Evolutionary conservation across 2,797 vertebrate genomes (phyloP).

Genomic region (Odontamblyopus rebecca): DNA sequence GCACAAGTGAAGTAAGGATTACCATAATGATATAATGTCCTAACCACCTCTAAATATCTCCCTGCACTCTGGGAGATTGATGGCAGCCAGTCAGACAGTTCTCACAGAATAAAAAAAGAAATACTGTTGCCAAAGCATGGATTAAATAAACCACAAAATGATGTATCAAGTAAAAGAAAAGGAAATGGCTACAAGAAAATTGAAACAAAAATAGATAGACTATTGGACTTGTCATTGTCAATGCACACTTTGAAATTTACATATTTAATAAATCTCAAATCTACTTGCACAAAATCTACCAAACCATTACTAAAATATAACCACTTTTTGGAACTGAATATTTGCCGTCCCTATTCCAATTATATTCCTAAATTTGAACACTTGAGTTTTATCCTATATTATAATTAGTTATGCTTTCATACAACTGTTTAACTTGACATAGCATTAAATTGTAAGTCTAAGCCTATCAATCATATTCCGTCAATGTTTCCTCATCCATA

Average conservation of each 20-base stretch:
- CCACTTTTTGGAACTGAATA: background rate
- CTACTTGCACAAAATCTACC: background rate
- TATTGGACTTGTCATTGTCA: background rate
- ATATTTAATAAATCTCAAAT: background rate
- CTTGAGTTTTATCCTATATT: conserved; percentile 20
- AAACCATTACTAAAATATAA: background rate
- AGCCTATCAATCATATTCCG: conserved; percentile 28
- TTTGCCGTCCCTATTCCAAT: background rate
- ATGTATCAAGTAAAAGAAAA: conserved; percentile 45
- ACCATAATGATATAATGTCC: conserved; percentile 66
- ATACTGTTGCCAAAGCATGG: background rate
- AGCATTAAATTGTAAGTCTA: conserved; percentile 17
- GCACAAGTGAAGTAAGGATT: conserved; percentile 61
- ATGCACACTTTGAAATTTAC: background rate
- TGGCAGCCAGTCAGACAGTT: conserved; percentile 51
- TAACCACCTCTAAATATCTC: conserved; percentile 60
- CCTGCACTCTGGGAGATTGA: conserved; percentile 53
- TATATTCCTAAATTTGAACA: conserved; percentile 48
- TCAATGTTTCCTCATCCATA: conserved; percentile 39
- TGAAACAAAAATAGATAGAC: too few species aligned
- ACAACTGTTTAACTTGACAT: conserved; percentile 26
- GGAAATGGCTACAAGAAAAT: conserved; percentile 39
- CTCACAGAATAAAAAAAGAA: conserved; percentile 13
- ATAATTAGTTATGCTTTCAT: conserved; percentile 2
- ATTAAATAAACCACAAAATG: conserved; percentile 44